Evolutionary conservation across 2,113 vertebrate genomes (phyloP).

Genomic region (Anseranas semipalmata): DNA sequence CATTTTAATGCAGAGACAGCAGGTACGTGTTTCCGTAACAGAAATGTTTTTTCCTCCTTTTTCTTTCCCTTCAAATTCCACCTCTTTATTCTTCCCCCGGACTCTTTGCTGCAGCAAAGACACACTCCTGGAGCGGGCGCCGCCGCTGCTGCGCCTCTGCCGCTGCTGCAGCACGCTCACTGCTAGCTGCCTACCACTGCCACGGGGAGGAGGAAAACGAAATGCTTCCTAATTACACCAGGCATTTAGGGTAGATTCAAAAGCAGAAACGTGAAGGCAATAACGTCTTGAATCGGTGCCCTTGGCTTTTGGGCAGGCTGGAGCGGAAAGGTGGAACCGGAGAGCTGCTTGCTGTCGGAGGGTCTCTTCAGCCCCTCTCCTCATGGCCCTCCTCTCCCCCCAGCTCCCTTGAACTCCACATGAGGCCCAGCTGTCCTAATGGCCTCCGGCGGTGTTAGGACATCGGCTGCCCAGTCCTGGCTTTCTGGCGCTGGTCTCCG

Average conservation of each 20-base stretch:
- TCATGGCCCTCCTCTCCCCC: neutral
- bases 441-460: conserved; percentile 45
- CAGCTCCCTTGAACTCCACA: neutral
- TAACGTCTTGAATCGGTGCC: neutral
- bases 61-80: neutral
- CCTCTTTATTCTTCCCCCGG: neutral
- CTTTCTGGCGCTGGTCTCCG: neutral
- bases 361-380: neutral
- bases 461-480: neutral
- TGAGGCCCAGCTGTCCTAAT: conserved; percentile 26
- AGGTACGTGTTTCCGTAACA: neutral
- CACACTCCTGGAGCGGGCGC: fast-evolving
- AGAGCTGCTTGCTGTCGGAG: neutral
- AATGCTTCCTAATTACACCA: neutral
- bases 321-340: fast-evolving
- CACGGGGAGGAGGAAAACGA: neutral
- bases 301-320: neutral
- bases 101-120: neutral
- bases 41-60: neutral
- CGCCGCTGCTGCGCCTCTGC: neutral
- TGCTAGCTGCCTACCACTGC: neutral
- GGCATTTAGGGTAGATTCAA: neutral
- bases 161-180: fast-evolving
- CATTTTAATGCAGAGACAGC: neutral
- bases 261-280: neutral